Percentiles rank a stretch among this genome's conserved stretches.
Evolutionary conservation across 1,140 invertebrate species (phyloP).

Genomic region (Drosophila bocki): DNA sequence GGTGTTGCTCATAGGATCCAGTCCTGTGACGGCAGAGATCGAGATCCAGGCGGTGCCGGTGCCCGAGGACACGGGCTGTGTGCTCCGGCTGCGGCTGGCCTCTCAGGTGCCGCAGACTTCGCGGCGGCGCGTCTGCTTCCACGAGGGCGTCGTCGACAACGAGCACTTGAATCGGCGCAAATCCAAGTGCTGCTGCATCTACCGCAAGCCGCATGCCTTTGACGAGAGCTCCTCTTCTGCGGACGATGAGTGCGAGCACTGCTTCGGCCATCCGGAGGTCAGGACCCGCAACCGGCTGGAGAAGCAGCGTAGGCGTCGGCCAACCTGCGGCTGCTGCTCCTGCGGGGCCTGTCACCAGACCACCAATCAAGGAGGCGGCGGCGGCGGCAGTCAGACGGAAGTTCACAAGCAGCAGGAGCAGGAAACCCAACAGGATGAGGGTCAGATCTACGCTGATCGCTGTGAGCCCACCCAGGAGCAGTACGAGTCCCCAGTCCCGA

Average conservation of each 20-base stretch:
- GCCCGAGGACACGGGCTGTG: background rate
- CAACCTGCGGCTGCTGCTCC: background rate
- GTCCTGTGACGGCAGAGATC: background rate
- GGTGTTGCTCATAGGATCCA: background rate
- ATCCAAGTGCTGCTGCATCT: constrained; percentile 97
- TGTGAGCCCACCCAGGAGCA: background rate
- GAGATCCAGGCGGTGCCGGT: background rate
- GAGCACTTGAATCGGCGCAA: constrained; percentile 97
- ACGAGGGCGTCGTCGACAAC: constrained; percentile 95
- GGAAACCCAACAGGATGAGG: background rate
- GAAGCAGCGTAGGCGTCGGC: constrained; percentile 22
- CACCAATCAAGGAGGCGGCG: background rate
- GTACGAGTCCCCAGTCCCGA: background rate
- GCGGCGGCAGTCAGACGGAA: background rate
- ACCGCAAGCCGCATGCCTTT: constrained; percentile 92
- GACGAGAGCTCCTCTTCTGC: constrained; percentile 93
- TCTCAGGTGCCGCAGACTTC: constrained; percentile 86
- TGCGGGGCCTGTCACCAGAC: background rate
- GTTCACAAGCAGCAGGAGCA: too few relatives aligned
- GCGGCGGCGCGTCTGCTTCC: constrained; percentile 91
- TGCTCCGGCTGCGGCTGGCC: constrained; percentile 85
- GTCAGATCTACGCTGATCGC: background rate
- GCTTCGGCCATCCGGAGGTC: constrained; percentile 92
- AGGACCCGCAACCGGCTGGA: constrained; percentile 86
- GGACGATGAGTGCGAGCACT: constrained; percentile 93